Conservation (phyloP, 2,797 vertebrate genomes). For the Leuciscus waleckii region DNA sequence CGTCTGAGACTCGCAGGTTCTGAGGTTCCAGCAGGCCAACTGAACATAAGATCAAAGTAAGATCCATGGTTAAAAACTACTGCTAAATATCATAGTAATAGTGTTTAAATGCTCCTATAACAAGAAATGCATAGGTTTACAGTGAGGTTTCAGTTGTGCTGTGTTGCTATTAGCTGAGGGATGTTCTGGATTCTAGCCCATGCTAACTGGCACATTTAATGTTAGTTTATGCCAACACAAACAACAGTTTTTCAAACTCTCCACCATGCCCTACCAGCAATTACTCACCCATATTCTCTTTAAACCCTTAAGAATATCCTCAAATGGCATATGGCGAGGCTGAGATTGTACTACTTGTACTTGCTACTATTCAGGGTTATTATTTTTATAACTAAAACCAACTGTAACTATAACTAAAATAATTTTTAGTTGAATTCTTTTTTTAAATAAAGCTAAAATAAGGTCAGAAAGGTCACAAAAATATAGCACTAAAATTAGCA, state of each 20-base stretch:
- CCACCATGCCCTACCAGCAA: slow-evolving; percentile 10
- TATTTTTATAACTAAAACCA: background rate
- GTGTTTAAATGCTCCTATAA: slow-evolving; percentile 51
- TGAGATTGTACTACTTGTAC: background rate
- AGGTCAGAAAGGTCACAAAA: too few relatives aligned
- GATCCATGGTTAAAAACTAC: background rate
- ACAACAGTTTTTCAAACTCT: slow-evolving; percentile 16
- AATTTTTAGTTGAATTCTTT: background rate
- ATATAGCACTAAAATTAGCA: background rate
- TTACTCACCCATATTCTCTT: background rate
- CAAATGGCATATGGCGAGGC: background rate
- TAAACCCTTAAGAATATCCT: background rate
- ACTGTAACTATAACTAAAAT: background rate
- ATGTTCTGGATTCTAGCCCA: slow-evolving; percentile 39
- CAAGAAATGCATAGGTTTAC: slow-evolving; percentile 48
- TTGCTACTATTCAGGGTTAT: background rate
- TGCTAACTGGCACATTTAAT: slow-evolving; percentile 26
- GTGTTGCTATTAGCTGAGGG: slow-evolving; percentile 35
- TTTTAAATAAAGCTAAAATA: background rate
- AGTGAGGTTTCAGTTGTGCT: slow-evolving; percentile 42
- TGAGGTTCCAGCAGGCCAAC: slow-evolving; percentile 90
- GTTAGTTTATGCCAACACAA: slow-evolving; percentile 39
- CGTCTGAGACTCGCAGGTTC: slow-evolving; percentile 92
- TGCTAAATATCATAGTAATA: background rate
- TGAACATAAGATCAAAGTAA: slow-evolving; percentile 64